phyloP scores from a whole-genome alignment of 2,113 vertebrate genomes.

The Benitochromis conjunctus region DNA sequence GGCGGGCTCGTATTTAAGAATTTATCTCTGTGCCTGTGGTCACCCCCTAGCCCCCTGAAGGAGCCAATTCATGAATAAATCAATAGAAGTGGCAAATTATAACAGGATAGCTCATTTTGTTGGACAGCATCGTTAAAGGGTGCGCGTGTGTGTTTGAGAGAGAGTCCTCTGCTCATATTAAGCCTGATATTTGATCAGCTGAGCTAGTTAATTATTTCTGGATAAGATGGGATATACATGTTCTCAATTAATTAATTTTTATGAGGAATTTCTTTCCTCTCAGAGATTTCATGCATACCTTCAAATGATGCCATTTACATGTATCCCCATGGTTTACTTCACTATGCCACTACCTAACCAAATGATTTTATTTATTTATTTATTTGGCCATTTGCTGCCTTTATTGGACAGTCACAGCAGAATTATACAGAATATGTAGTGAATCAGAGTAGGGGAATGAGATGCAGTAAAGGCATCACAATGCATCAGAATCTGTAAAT shows the following conservation, averaged over 20 bases:
- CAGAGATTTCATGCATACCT: neutral
- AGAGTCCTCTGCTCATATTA: neutral
- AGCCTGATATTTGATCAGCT: neutral
- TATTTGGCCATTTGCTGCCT: neutral
- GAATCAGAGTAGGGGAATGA: neutral
- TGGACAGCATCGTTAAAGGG: neutral
- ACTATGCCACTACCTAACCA: neutral
- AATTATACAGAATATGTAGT: neutral
- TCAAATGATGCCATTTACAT: neutral
- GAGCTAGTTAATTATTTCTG: neutral
- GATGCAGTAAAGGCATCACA: neutral
- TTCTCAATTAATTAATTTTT: neutral
- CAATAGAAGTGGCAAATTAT: conserved; percentile 40
- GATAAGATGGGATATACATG: neutral
- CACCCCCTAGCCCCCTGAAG: conserved; percentile 4
- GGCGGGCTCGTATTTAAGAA: conserved; percentile 5
- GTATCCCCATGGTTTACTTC: neutral
- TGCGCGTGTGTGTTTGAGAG: neutral
- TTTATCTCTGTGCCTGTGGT: conserved; percentile 3
- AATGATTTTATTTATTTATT: neutral
- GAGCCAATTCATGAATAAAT: conserved; percentile 61
- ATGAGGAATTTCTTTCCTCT: neutral
- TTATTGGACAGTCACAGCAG: neutral
- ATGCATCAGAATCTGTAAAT: neutral
- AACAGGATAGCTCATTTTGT: conserved; percentile 37